Evolutionary conservation across 2,113 vertebrate species (phyloP), one percentile per base, ranked within the genome.

Genomic region (Apus apus): DNA sequence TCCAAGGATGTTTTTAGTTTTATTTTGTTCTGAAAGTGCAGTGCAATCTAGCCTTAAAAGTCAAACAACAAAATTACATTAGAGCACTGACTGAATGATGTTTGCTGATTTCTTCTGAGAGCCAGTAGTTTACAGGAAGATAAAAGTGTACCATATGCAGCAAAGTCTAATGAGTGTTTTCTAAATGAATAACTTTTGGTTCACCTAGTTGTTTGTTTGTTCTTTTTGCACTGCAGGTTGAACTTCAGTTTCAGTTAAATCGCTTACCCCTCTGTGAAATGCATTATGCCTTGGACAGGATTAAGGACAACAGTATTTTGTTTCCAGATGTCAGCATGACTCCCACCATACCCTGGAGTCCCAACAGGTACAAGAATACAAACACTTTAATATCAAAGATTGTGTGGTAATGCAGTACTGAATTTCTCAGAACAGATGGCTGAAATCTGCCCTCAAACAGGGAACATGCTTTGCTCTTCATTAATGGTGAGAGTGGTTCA

Each of bases 211-310:
- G 2, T 71, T 77, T 45, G 22, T 92, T 90, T 7, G 4, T 61
- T 91, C 6, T 8, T 92, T 97, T 96, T 96, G 45, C 80, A 13
- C 91, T 97, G 87, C 97, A 99, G 99, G 99, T 99, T 97, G 99
- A 99, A 97, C 99, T 99, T 92, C 99, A 99, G 98, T 99, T 99
- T 97, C 99, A 99, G 90, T 95, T 99, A 96, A 99, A 99, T 97
- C 98, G 99, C 85, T 98, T 98, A 96, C 99, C 99, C 71, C 99
- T 99, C 97, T 99, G 99, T 98, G 99, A 99, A 98, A 99, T 99
- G 99, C 99, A 99, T 97, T 99, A 99, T 84, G 99, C 99, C 74
- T 97, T 99, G 98, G 99, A 99, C 97, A 99, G 99, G 95, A 98
- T 99, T 97, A 99, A 99, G 97, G 99, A 99, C 94, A 99, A 98